Evolutionary conservation across 2,888 invertebrate genomes (phyloP).

Genomic region (Leuctra nigra): DNA sequence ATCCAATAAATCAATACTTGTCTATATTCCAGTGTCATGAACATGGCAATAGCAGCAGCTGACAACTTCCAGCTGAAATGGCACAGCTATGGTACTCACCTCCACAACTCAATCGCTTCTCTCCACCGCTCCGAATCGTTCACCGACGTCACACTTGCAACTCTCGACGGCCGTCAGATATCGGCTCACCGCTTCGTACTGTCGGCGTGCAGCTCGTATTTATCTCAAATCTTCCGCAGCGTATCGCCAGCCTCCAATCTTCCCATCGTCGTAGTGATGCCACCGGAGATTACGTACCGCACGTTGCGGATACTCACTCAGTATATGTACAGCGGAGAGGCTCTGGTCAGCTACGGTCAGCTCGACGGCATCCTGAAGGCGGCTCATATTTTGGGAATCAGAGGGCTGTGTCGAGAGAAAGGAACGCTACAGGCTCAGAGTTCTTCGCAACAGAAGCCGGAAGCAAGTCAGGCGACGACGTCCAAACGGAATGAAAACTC

Average conservation of each 20-base stretch:
- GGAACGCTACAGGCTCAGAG: conserved; percentile 19
- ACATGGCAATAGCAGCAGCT: conserved; percentile 47
- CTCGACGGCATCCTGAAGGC: conserved; percentile 73
- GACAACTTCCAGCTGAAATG: conserved; percentile 86
- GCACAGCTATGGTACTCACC: conserved; percentile 77
- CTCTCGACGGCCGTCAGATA: conserved; percentile 71
- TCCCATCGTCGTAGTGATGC: conserved; percentile 59
- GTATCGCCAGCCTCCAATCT: conserved; percentile 40
- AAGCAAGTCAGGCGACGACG: neutral
- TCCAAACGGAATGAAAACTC: conserved; percentile 3
- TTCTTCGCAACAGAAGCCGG: neutral
- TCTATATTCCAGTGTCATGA: conserved; percentile 25
- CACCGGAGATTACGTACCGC: conserved; percentile 72
- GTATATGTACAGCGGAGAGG: conserved; percentile 80
- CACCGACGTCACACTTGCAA: conserved; percentile 74
- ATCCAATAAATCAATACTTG: conserved; percentile 1
- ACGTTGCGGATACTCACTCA: conserved; percentile 75
- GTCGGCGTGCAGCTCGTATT: conserved; percentile 69
- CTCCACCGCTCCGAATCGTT: conserved; percentile 71
- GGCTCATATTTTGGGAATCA: conserved; percentile 72
- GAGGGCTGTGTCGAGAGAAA: conserved; percentile 64
- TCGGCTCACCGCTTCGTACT: conserved; percentile 80
- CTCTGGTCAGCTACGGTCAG: conserved; percentile 79
- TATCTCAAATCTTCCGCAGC: conserved; percentile 48
- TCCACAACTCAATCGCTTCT: conserved; percentile 74